Evolutionary conservation across 2,888 invertebrate genomes (phyloP), one percentile per base, ranked within the genome.

Genomic region (Clepsis dumicolana): DNA sequence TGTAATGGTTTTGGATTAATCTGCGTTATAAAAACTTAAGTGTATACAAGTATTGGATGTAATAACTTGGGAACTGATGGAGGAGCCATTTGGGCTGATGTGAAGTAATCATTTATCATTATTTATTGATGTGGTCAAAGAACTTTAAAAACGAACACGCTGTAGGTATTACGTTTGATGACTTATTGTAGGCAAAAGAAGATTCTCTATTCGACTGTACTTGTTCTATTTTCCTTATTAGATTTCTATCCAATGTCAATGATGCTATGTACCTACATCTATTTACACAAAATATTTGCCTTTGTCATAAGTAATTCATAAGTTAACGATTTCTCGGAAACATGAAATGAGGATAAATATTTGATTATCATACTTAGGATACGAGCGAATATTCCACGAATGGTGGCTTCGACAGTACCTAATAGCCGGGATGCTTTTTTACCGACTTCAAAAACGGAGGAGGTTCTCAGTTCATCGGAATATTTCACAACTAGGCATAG

Each of bases 1-100:
- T 52, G 68, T 68, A 68, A 68, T 68, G 64, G 68, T 64, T 68
- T 63, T 63, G 64, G 59, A 59, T 68, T 68, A 68, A 68, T 64
- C 56, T 62, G 21, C 35, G 24, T 25, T 48, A 44, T 32, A 64
- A 68, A 68, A 59, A 68, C 56, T 63, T 24, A 57, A 68, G 56
- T 38, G 67, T 53, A 59, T 59, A 68, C 62, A 62, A 57, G 57
- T 50, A 56, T 52, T 53, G 32, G 24, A 21, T 27, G 59, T 65
- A 21, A 32, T 44, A 16, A 54, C 48, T 56, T 62, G 29, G 27
- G 54, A 59, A 59, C 59, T n/a, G n/a, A n/a, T 21, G 24, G 56
- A n/a, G 38, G n/a, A 18, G 35, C 24, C 16, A 14, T 56, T 56
- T 48, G 18, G 48, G 4, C 48, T 18, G n/a, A n/a, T n/a, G 41